Base-by-base conservation (phyloP, 2,888 invertebrate species). In the Lacanobia oleracea region DNA sequence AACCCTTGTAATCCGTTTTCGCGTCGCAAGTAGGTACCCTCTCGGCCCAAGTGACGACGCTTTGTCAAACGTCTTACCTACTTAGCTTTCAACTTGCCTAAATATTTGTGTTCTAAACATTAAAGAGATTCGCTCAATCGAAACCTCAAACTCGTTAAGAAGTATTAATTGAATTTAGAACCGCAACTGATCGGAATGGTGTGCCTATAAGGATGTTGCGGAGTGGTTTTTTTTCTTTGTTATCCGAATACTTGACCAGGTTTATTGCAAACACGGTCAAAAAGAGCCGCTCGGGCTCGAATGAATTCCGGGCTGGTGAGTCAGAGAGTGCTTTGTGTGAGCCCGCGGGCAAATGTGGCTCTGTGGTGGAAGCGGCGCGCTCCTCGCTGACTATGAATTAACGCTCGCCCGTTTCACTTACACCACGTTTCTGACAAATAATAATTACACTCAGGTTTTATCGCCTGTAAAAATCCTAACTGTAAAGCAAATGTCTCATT, bases 1-100 rank as follows among this genome's bases (percentile, higher is more conserved):
- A 86, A 91, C 93, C 93, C 91, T 91, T 89, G 90, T 94, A 94
- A 94, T 94, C 94, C 93, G 92, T 92, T 94, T 94, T 93, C 90
- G 88, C 89, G 79, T 88, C 88, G 83, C 88, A 85, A 91, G 90
- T n/a, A n/a, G n/a, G n/a, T 88, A 84, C 88, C 88, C 91, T 91
- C 90, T 90, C 86, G 89, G 88, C 74, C 82, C 84, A 78, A 91
- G 88, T 89, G 88, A 88, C 88, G 88, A 89, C 90, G 87, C 89
- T 93, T 92, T 90, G 91, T 90, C 90, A 91, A 90, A 91, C 86
- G 88, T 88, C 89, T 90, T 87, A 86, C 75, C 83, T 89, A 90
- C 90, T 91, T 90, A 87, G 87, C 87, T 86, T 84, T 79, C 86
- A 82, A 79, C 88, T 87, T 88, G 81, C 83, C 80, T 82, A 88